Percentiles rank a stretch among this genome's conserved stretches.
Conservation (phyloP, 2,888 invertebrate species). For the Synanthedon formicaeformis region DNA sequence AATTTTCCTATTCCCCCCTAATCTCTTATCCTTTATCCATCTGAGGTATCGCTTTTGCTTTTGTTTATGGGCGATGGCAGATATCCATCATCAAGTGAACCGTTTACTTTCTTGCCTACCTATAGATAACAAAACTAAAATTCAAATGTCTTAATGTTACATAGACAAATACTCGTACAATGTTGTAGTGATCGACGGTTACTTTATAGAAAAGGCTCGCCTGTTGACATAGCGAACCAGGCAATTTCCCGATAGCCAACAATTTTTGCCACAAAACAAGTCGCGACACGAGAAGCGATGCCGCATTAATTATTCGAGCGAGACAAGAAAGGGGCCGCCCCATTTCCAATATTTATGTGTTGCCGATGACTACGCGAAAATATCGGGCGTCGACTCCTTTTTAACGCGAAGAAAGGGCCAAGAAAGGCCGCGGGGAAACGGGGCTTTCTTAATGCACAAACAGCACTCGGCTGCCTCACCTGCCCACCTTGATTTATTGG, state of each 20-base stretch:
- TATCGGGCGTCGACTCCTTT: slow-evolving; percentile 68
- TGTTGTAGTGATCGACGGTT: no score
- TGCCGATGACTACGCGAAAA: slow-evolving; percentile 69
- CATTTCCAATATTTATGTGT: slow-evolving; percentile 72
- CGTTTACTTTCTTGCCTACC: no score
- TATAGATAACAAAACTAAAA: no score
- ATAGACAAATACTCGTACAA: no score
- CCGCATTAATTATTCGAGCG: slow-evolving; percentile 65
- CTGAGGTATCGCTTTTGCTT: no score
- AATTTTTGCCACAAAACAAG: slow-evolving; percentile 57
- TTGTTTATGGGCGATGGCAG: no score
- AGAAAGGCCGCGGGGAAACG: slow-evolving; percentile 62
- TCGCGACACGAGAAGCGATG: slow-evolving; percentile 57
- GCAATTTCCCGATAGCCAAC: slow-evolving; percentile 28
- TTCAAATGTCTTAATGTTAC: no score
- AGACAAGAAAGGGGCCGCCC: slow-evolving; percentile 68
- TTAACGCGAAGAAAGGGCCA: slow-evolving; percentile 66
- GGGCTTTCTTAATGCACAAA: slow-evolving; percentile 69
- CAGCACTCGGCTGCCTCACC: slow-evolving; percentile 59
- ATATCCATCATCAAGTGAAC: no score
- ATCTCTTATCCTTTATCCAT: no score
- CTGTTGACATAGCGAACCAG: not conserved
- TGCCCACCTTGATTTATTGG: slow-evolving; percentile 67
- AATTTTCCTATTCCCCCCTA: no score
- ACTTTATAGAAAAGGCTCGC: no score